Evolutionary conservation across 2,888 invertebrate genomes (phyloP), one percentile per base, ranked within the genome.

Genomic region (Noctua janthina): DNA sequence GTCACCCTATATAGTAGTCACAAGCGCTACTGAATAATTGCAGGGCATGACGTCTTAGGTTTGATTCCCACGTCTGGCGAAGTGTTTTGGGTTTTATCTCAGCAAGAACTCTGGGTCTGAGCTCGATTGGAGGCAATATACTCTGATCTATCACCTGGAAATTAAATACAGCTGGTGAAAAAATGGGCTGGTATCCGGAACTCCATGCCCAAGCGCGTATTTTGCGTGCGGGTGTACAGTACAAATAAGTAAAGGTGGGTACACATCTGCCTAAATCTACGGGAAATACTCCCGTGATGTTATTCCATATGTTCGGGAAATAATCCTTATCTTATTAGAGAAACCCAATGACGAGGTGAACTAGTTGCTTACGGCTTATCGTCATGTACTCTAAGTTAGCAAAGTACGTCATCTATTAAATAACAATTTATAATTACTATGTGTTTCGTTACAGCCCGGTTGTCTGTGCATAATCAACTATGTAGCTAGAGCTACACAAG

Each of bases 401-500:
- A 56, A 75, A 54, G 17, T 54, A 70, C 70, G 79, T 87, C 76
- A 82, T 77, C 74, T 77, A 83, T 86, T 82, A 83, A 85, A 80
- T 83, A 85, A 88, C 76, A 77, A 80, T 64, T 39, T 81, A 83
- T 78, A 84, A 85, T 83, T 82, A 84, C 72, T 85, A 76, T 46
- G 59, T 72, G 70, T 70, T 82, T 70, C 77, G 78, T 68, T 83
- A 82, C 64, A 86, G 70, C 43, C 78, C 73, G 67, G 66, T 79
- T 73, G 23, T 74, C 23, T 72, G 73, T 82, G 74, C 78, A 80
- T 87, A 87, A 84, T 85, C 54, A 59, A 71, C 54, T 23, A 49
- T 8, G 20, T 54, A 8, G 0, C 8, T 8, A 54, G 23, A 23
- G 51, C 17, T 29, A 64, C 43, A 64, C 64, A 71, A 79, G 43